These are phyloP conservation scores for Tridacna gigas DNA, from an alignment of 2,888 invertebrate species.

Conservation along the genomic window DNA sequence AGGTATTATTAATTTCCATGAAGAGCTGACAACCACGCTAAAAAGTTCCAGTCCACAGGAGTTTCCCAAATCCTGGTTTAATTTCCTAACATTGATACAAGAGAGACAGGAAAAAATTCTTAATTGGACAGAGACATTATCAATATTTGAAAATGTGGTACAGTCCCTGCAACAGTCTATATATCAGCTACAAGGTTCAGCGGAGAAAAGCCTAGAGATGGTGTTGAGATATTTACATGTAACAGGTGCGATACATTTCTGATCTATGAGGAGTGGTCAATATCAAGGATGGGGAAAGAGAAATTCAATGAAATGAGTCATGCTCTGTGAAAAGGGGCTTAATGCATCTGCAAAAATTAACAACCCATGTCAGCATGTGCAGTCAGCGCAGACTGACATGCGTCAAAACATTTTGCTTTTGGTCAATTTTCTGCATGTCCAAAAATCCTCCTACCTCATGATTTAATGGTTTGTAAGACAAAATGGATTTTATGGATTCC, in stretches of 20 bases:
- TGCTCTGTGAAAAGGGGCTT: too few species aligned
- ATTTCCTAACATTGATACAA: slow-evolving; percentile 74
- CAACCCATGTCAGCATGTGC: too few species aligned
- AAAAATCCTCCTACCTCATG: too few species aligned
- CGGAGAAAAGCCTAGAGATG: slow-evolving; percentile 74
- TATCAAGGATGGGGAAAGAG: too few species aligned
- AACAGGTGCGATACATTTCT: slow-evolving; percentile 30
- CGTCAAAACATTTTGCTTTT: too few species aligned
- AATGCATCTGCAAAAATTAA: too few species aligned
- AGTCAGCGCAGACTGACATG: too few species aligned
- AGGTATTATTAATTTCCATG: slow-evolving; percentile 67
- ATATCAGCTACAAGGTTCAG: slow-evolving; percentile 75
- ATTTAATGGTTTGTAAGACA: too few species aligned
- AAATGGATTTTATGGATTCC: too few species aligned
- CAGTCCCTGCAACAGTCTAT: slow-evolving; percentile 72
- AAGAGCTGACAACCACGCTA: slow-evolving; percentile 57
- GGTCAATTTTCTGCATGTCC: too few species aligned
- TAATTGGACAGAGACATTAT: slow-evolving; percentile 68
- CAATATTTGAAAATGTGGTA: slow-evolving; percentile 72
- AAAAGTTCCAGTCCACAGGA: slow-evolving; percentile 68
- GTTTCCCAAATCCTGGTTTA: slow-evolving; percentile 77
- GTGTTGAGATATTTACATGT: slow-evolving; percentile 75
- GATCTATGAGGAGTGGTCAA: too few species aligned
- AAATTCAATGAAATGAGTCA: too few species aligned
- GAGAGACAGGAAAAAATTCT: slow-evolving; percentile 73